Percentiles rank a stretch among this genome's conserved stretches.
Conservation (phyloP, 2,797 vertebrate species). For the Poecilia picta region DNA sequence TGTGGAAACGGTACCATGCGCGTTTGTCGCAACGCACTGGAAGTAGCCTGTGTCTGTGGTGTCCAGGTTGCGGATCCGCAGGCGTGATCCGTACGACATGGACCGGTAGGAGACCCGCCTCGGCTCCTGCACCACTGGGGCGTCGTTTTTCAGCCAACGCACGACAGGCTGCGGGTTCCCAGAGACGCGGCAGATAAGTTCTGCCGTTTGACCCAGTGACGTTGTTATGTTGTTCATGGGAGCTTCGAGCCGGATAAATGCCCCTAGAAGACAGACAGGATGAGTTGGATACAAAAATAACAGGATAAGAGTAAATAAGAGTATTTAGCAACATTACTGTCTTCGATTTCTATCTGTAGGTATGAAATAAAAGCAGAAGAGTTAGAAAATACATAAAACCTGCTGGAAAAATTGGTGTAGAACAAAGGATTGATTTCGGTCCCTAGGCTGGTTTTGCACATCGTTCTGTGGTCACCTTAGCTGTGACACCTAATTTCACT, state of each 20-base stretch:
- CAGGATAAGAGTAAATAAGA: neutral
- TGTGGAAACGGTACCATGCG: conserved; percentile 89
- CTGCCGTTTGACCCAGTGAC: conserved; percentile 91
- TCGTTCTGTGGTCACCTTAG: neutral
- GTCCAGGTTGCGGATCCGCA: conserved; percentile 95
- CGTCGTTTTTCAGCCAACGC: conserved; percentile 97
- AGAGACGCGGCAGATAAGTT: conserved; percentile 91
- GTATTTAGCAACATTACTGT: neutral
- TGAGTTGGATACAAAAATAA: neutral
- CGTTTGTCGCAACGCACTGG: conserved; percentile 93
- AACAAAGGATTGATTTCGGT: neutral
- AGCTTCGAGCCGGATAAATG: conserved; percentile 89
- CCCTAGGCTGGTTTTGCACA: neutral
- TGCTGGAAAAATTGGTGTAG: neutral
- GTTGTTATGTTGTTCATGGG: conserved; percentile 99
- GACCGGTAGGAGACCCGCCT: conserved; percentile 89
- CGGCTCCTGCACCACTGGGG: conserved; percentile 94
- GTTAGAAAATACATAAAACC: neutral
- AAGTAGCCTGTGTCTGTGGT: conserved; percentile 99
- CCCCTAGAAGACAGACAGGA: conserved; percentile 60
- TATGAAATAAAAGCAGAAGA: neutral
- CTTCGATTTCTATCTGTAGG: neutral
- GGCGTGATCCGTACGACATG: conserved; percentile 89
- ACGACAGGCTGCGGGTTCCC: conserved; percentile 89
- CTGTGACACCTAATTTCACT: neutral